phyloP scores from a whole-genome alignment of 2,888 invertebrate species.

The Subacronicta megacephala region DNA sequence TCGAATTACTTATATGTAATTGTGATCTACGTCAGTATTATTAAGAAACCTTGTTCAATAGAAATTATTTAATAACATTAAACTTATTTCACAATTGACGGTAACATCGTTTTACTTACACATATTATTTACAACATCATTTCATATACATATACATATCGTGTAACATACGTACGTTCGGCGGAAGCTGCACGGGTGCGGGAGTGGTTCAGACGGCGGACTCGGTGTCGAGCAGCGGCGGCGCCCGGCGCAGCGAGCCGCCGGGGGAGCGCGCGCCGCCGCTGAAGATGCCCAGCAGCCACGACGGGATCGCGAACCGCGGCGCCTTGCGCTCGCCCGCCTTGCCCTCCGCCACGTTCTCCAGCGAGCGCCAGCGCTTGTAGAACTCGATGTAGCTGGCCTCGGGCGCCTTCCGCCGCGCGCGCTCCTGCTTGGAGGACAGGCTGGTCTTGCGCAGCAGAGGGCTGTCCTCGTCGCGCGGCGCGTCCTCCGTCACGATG shows the following conservation, averaged over 20 bases:
- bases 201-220: slow-evolving; percentile 79
- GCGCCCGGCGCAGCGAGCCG: slow-evolving; percentile 82
- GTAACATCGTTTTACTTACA: slow-evolving; percentile 90
- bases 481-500: slow-evolving; percentile 74
- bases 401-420: slow-evolving; percentile 80
- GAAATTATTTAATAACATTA: slow-evolving; percentile 90
- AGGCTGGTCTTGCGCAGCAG: slow-evolving; percentile 83
- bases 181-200: slow-evolving; percentile 25
- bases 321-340: slow-evolving; percentile 88
- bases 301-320: slow-evolving; percentile 92
- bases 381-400: slow-evolving; percentile 86
- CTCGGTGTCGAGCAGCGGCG: slow-evolving; percentile 85
- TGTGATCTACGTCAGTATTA: slow-evolving; percentile 88
- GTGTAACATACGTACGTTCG: slow-evolving; percentile 46
- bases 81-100: slow-evolving; percentile 90
- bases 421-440: slow-evolving; percentile 76
- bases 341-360: slow-evolving; percentile 89
- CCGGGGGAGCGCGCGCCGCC: slow-evolving; percentile 91
- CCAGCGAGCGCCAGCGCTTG: slow-evolving; percentile 95
- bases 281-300: slow-evolving; percentile 93
- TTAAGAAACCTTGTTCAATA: slow-evolving; percentile 85
- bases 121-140: slow-evolving; percentile 87
- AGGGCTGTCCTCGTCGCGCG: slow-evolving; percentile 82
- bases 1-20: slow-evolving; percentile 59
- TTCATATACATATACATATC: slow-evolving; percentile 78